phyloP scores from a whole-genome alignment of 2,113 vertebrate species.

The Eurystomus gularis region DNA sequence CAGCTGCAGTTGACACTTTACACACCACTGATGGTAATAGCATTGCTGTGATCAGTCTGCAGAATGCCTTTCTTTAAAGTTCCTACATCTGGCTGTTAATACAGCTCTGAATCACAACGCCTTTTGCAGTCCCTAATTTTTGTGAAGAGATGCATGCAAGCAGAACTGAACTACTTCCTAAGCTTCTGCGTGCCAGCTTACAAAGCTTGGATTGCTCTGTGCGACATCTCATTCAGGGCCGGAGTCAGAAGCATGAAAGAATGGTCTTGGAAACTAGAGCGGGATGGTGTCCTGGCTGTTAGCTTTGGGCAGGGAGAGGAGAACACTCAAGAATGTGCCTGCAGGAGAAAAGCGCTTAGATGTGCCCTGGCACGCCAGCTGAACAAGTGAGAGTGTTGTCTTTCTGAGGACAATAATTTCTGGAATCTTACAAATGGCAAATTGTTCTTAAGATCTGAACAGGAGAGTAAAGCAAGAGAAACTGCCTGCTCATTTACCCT shows the following conservation, averaged over 20 bases:
- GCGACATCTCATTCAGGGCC: neutral
- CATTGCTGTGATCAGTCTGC: conserved; percentile 50
- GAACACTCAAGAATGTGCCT: conserved; percentile 21
- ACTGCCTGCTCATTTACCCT: neutral
- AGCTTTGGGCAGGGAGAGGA: neutral
- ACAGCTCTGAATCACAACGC: neutral
- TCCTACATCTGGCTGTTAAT: conserved; percentile 36
- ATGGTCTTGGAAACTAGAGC: neutral
- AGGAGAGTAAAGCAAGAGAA: neutral
- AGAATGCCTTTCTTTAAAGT: conserved; percentile 43
- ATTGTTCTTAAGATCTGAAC: neutral
- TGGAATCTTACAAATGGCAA: neutral
- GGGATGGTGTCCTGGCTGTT: neutral
- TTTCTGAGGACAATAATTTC: neutral
- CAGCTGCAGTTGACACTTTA: conserved; percentile 59
- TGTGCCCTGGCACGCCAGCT: neutral
- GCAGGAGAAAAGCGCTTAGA: neutral
- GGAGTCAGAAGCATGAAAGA: neutral
- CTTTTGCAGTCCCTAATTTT: conserved; percentile 24
- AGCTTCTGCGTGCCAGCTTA: neutral
- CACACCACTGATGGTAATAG: conserved; percentile 46
- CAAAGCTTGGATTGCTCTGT: neutral
- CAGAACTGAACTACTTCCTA: conserved; percentile 1
- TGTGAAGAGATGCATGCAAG: neutral
- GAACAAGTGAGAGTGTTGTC: neutral